Evolutionary conservation across 1,140 invertebrate species (phyloP).

Genomic region (Camponotus floridanus): DNA sequence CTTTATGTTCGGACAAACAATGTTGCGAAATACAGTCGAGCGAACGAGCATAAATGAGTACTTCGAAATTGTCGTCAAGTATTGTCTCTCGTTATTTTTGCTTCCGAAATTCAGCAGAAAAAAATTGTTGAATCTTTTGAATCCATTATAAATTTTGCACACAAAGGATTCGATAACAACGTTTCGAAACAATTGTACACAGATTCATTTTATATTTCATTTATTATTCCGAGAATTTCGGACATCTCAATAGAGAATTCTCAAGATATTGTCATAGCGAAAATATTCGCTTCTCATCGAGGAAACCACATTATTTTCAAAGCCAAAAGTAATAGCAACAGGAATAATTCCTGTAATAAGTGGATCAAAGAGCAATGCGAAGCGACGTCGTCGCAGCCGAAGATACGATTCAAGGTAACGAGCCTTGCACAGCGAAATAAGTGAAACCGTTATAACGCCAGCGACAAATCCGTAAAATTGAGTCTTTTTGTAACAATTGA

Average conservation of each 20-base stretch:
- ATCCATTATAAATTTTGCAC: background rate
- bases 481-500: background rate
- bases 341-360: slow-evolving; percentile 17
- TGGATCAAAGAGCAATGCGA: slow-evolving; percentile 36
- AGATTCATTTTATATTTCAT: background rate
- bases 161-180: background rate
- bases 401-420: slow-evolving; percentile 35
- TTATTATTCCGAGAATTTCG: slow-evolving; percentile 4
- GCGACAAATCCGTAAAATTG: slow-evolving; percentile 1
- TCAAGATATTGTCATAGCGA: slow-evolving; percentile 4
- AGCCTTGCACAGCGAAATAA: background rate
- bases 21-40: background rate
- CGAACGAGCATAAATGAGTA: slow-evolving; percentile 25
- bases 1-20: background rate
- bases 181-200: background rate
- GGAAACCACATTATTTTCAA: background rate
- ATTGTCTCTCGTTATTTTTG: background rate
- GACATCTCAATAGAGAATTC: background rate
- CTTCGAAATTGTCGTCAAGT: background rate
- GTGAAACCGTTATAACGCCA: slow-evolving; percentile 27
- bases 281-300: slow-evolving; percentile 1
- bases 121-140: background rate
- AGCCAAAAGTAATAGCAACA: slow-evolving; percentile 29
- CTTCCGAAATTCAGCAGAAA: background rate
- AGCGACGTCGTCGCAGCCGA: slow-evolving; percentile 22